Evolutionary conservation across 2,113 vertebrate genomes (phyloP), one percentile per base, ranked within the genome.

Genomic region (Zingel zingel): DNA sequence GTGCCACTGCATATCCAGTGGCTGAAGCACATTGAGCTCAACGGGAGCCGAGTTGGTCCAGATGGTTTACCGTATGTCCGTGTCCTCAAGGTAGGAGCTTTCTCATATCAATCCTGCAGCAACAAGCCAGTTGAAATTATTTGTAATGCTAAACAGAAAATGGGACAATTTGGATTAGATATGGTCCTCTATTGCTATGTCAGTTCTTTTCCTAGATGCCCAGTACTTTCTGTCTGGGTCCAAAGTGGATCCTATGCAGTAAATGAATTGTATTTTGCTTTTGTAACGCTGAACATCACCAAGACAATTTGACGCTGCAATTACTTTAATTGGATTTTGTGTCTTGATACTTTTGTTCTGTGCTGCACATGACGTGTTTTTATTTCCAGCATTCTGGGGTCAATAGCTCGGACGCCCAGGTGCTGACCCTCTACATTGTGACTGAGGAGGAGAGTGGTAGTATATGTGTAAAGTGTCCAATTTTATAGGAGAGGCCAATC

Each of bases 381-480:
- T 94, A 90, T 92, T 94, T 94, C 96, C 96, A 99, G 98, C 97
- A 98, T 96, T 99, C 98, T 94, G 98, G 98, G 96, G 97, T 99
- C 95, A 98, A 99, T 98, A 99, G 97, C 96, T 98, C 97, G 88
- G 98, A 99, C 91, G 97, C 98, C 94, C 98, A 99, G 96, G 97
- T 99, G 96, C 97, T 99, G 97, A 97, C 96, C 94, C 97, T 99
- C 96, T 96, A 96, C 96, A 99, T 99, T 98, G 98, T 99, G 96
- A 99, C 98, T 94, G 98, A 98, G 97, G 98, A 97, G 92, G 97
- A 98, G 94, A 97, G 97, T 94, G 98, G 98, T 97, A 99, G 92
- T 99, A 99, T 99, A 96, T 99, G 94, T 99, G 98, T 99, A 99
- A 99, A 97, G 98, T 99, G 95, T 99, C 98, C 97, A 99, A 99